phyloP scores from a whole-genome alignment of 1,140 invertebrate genomes.

The Caenorhabditis latens region DNA sequence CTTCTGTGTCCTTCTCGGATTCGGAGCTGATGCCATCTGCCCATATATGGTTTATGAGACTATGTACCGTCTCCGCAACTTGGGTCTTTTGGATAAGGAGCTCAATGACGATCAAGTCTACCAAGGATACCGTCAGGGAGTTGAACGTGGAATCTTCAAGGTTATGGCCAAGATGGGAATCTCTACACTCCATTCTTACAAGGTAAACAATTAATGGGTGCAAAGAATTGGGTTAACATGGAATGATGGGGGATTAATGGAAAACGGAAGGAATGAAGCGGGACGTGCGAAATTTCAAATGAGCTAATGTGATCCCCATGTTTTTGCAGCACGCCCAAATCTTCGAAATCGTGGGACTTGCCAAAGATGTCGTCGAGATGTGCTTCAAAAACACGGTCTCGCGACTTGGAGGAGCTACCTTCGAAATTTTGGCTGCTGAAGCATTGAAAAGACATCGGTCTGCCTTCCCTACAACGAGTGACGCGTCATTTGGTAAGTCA shows the following conservation, averaged over 20 bases:
- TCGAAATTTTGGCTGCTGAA: conserved; percentile 90
- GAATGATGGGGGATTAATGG: background rate
- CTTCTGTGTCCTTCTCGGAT: conserved; percentile 93
- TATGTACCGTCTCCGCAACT: conserved; percentile 79
- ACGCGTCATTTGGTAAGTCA: conserved; percentile 45
- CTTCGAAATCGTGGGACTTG: conserved; percentile 96
- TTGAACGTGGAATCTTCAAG: conserved; percentile 80
- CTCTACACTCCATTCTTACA: conserved; percentile 98
- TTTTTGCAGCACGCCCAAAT: conserved; percentile 89
- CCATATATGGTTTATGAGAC: conserved; percentile 92
- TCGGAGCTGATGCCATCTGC: conserved; percentile 96
- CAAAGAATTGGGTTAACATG: background rate
- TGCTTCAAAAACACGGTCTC: conserved; percentile 96
- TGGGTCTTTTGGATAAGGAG: conserved; percentile 85
- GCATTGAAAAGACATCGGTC: conserved; percentile 87
- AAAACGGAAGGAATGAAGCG: conserved; percentile 6
- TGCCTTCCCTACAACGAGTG: conserved; percentile 82
- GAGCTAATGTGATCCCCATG: background rate
- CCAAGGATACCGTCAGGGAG: conserved; percentile 78
- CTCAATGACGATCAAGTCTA: conserved; percentile 85
- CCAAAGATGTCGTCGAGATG: conserved; percentile 91
- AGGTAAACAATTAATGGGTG: conserved; percentile 78
- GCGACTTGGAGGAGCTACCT: conserved; percentile 91
- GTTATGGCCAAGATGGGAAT: conserved; percentile 99
- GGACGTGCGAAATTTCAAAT: background rate